These are phyloP conservation scores for Theretra japonica DNA, from an alignment of 2,888 invertebrate species.

Conservation along the genomic window DNA sequence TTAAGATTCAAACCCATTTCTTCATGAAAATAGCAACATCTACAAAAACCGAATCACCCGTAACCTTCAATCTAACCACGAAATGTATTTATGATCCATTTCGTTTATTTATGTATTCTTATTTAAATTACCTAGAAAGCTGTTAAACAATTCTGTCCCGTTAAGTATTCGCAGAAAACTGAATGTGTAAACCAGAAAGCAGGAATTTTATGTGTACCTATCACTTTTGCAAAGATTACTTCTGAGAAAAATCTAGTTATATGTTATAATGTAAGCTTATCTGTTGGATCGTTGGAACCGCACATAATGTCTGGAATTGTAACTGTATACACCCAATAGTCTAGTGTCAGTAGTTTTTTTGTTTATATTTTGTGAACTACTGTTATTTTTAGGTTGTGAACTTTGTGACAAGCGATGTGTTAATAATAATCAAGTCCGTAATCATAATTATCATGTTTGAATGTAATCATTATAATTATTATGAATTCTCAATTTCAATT, in stretches of 20 bases:
- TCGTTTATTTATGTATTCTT: not conserved
- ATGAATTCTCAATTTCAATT: too few relatives aligned
- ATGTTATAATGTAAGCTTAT: constrained; percentile 23
- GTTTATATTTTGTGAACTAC: constrained; percentile 72
- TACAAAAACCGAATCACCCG: not conserved
- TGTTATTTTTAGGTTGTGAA: constrained; percentile 51
- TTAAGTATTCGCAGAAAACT: constrained; percentile 9
- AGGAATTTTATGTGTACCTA: not conserved
- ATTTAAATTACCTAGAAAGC: constrained; percentile 23
- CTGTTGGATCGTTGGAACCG: constrained; percentile 60
- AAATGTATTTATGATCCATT: not conserved
- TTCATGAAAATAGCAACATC: not conserved
- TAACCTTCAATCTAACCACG: not conserved
- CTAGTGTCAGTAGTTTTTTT: constrained; percentile 55
- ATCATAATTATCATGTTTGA: too few relatives aligned
- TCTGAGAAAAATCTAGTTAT: constrained; percentile 30
- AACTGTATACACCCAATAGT: constrained; percentile 51
- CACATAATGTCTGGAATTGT: constrained; percentile 59
- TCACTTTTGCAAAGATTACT: constrained; percentile 11
- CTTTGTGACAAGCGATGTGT: constrained; percentile 35
- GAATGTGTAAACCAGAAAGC: not conserved
- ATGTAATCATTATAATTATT: too few relatives aligned
- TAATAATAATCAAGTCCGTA: too few relatives aligned
- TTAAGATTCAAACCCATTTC: not conserved
- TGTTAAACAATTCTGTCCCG: constrained; percentile 25